phyloP scores from a whole-genome alignment of 2,797 vertebrate genomes.

The Australoheros facetus region DNA sequence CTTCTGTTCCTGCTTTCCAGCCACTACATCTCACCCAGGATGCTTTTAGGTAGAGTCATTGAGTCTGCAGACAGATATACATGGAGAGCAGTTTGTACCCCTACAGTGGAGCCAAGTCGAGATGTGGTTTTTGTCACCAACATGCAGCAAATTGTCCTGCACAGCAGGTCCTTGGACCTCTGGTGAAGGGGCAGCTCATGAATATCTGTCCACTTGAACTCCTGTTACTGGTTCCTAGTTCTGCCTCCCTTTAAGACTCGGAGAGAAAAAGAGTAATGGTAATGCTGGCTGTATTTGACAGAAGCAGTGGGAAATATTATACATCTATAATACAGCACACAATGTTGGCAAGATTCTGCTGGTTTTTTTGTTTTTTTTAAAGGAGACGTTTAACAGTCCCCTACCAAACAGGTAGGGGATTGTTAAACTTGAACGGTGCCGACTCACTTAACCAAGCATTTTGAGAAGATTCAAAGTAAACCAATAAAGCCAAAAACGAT shows the following conservation, averaged over 20 bases:
- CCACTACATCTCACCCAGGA: neutral
- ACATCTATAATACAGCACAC: constrained; percentile 22
- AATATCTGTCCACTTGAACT: constrained; percentile 24
- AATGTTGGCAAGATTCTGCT: constrained; percentile 31
- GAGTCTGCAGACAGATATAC: constrained; percentile 14
- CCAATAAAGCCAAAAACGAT: neutral
- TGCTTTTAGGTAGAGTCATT: neutral
- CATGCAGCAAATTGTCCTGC: constrained; percentile 9
- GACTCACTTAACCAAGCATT: neutral
- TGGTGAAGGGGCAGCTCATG: constrained; percentile 15
- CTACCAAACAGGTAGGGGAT: constrained; percentile 15
- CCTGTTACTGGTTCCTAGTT: neutral
- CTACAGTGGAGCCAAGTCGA: constrained; percentile 25
- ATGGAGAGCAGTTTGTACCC: constrained; percentile 23
- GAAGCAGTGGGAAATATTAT: constrained; percentile 54
- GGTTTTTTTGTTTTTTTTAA: neutral
- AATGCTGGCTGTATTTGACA: constrained; percentile 40
- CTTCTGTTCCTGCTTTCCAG: neutral
- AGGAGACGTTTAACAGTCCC: neutral
- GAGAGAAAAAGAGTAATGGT: neutral
- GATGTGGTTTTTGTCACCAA: constrained; percentile 26
- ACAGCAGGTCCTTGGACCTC: constrained; percentile 31
- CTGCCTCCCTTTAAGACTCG: neutral
- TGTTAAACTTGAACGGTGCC: neutral
- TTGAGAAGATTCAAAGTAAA: neutral